phyloP scores from a whole-genome alignment of 2,797 vertebrate genomes.

The Orientallactaga sibirica region DNA sequence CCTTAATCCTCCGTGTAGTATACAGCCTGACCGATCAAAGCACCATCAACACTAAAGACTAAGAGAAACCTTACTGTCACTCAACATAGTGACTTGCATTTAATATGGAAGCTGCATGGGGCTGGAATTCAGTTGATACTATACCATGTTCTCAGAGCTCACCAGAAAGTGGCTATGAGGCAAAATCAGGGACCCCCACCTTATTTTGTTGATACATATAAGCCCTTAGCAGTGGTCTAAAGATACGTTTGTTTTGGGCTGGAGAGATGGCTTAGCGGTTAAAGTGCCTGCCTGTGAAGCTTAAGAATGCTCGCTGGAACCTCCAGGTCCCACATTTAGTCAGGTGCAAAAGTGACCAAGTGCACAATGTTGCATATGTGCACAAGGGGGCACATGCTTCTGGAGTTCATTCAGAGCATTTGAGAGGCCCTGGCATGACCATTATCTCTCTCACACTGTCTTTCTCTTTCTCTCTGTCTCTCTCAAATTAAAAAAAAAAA shows the following conservation, averaged over 20 bases:
- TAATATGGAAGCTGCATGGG: neutral
- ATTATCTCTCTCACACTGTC: no score
- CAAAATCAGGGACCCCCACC: neutral
- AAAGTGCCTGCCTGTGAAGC: no score
- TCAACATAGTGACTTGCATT: slow-evolving; percentile 41
- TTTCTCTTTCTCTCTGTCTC: no score
- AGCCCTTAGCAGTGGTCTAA: neutral
- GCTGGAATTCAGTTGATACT: neutral
- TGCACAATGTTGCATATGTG: no score
- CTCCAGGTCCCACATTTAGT: no score
- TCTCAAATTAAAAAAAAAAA: neutral
- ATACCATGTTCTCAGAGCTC: neutral
- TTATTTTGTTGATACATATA: neutral
- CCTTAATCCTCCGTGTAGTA: slow-evolving; percentile 34
- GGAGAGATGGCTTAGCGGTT: no score
- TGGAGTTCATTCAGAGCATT: no score
- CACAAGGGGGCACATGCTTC: no score
- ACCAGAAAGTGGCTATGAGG: neutral
- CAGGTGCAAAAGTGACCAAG: no score
- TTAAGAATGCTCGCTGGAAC: no score
- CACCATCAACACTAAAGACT: slow-evolving; percentile 26
- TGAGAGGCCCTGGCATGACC: no score
- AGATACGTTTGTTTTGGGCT: no score
- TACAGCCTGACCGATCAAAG: slow-evolving; percentile 52
- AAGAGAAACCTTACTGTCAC: slow-evolving; percentile 58